phyloP scores from a whole-genome alignment of 2,888 invertebrate genomes.

The Autographa gamma region DNA sequence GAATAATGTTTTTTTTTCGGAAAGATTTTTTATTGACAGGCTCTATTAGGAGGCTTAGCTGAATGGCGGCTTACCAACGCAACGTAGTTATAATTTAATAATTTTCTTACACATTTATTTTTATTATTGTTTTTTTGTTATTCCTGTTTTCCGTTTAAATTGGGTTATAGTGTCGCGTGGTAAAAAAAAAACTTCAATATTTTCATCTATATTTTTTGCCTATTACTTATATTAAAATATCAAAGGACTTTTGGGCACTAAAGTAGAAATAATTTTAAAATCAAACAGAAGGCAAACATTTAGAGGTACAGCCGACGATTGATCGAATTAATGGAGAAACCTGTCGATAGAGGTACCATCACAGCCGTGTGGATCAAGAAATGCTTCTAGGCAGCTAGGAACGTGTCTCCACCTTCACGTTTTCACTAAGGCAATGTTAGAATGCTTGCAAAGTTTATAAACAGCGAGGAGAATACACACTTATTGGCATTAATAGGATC shows the following conservation, averaged over 20 bases:
- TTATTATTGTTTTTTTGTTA: too few species aligned
- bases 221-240: too few species aligned
- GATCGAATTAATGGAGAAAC: not conserved
- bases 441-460: not conserved
- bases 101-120: too few species aligned
- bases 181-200: too few species aligned
- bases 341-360: not conserved
- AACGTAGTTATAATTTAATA: too few species aligned
- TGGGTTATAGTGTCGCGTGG: too few species aligned
- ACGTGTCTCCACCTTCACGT: not conserved
- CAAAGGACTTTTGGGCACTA: too few species aligned
- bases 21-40: not conserved
- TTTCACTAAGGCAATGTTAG: not conserved
- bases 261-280: too few species aligned
- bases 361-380: not conserved
- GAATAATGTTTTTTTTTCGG: conserved; percentile 35
- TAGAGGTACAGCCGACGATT: not conserved
- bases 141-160: too few species aligned
- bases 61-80: not conserved
- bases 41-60: not conserved
- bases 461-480: not conserved
- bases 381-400: not conserved
- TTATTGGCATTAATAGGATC: not conserved
- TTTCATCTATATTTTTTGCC: too few species aligned
- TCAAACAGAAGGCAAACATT: too few species aligned